phyloP scores from a whole-genome alignment of 2,888 invertebrate genomes.

The Ormyrus nitidulus region DNA sequence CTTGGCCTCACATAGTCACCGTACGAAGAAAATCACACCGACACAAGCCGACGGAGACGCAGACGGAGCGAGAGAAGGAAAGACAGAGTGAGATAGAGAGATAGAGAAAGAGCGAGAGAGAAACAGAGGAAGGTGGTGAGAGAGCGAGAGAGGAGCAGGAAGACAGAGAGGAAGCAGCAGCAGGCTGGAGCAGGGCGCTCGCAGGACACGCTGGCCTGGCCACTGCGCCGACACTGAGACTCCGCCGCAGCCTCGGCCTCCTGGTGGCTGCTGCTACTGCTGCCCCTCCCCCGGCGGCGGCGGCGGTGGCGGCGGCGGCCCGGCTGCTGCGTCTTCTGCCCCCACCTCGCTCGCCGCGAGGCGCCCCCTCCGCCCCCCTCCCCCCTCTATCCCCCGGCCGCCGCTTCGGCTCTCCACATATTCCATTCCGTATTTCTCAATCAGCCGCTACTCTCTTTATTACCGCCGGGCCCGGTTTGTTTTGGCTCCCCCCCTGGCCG shows the following conservation, averaged over 20 bases:
- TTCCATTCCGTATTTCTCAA: constrained; percentile 54
- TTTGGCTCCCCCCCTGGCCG: too few relatives aligned
- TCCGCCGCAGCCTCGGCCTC: constrained; percentile 49
- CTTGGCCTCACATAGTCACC: too few relatives aligned
- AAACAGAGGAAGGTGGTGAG: constrained; percentile 1
- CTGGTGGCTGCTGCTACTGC: constrained; percentile 43
- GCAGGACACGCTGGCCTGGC: constrained; percentile 75
- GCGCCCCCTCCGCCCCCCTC: constrained; percentile 24
- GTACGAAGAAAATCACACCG: constrained; percentile 4
- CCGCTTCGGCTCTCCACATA: constrained; percentile 17
- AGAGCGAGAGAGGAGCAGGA: neutral
- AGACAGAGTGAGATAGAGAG: neutral
- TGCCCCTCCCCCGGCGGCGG: constrained; percentile 26
- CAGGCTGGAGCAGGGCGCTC: constrained; percentile 32
- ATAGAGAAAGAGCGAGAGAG: neutral
- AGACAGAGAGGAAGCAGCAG: neutral
- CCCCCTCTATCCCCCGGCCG: constrained; percentile 41
- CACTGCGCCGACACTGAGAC: constrained; percentile 75
- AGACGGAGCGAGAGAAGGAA: too few relatives aligned
- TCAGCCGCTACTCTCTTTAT: constrained; percentile 41
- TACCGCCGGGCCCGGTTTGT: constrained; percentile 11
- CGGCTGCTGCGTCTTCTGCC: constrained; percentile 26
- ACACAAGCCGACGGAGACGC: too few relatives aligned
- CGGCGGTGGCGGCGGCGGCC: constrained; percentile 28
- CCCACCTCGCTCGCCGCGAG: constrained; percentile 31